Evolutionary conservation across 1,140 invertebrate species (phyloP), one percentile per base, ranked within the genome.

Genomic region (Acromyrmex echinatior): DNA sequence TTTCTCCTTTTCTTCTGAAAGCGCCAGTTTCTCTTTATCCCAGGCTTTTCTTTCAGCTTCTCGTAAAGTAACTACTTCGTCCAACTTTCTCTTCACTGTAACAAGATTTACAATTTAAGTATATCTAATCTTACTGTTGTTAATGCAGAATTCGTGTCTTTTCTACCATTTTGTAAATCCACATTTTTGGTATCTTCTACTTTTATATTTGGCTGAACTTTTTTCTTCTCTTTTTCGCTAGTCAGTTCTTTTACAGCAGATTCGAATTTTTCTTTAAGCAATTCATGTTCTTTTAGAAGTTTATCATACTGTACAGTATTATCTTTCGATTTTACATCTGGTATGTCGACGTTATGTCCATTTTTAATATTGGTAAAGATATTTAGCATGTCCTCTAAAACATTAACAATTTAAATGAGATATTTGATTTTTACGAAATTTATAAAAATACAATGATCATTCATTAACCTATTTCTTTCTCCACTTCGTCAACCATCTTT

Each of bases 401-500:
- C 86, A 76, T 79, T 81, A 88, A 90, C 84, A 84, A 68, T 71
- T 0, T 65, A 45, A 45, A 68, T 60, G 10, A 81, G n/a, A 25
- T 53, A n/a, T 65, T 53, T 53, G 28, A 70, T 6, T 79, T 31
- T 53, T 31, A 0, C 16, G 14, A 65, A 58, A 85, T 58, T 63
- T 28, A 65, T 35, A 49, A 86, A 81, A 25, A 39, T 31, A 18
- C 35, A 12, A 25, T 10, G 35, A 66, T 7, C 31, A 56, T 39
- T 77, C 92, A 96, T 77, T 92, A 96, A 97, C 97, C 96, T 90
- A 98, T 97, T 96, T 98, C 97, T 92, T 96, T 97, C 94, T 98
- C 97, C 88, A 98, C 95, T 63, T 98, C 97, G 73, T 97, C 97
- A 1, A 98, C 96, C 96, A 98, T 97, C 90, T 96, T 97, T 90